Base-by-base conservation (phyloP, 2,888 invertebrate genomes). In the Caradrina clavipalpis region DNA sequence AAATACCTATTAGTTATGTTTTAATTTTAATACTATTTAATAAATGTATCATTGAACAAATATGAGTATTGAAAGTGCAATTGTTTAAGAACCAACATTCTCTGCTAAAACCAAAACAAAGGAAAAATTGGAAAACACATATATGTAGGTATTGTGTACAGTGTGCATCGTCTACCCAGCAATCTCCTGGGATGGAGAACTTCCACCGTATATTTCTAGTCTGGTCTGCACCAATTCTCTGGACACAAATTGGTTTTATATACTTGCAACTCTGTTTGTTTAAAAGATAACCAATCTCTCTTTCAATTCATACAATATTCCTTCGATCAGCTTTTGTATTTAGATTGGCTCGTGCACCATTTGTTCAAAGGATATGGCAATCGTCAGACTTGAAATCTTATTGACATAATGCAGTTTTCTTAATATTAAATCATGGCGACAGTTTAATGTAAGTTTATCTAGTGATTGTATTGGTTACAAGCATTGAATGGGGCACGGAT, bases 121-220 rank as follows among this genome's bases (percentile, higher is more conserved):
- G 21, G 59, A 80, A 78, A 80, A 82, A 73, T 75, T 35, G 50
- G 71, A 73, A 79, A 73, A 81, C 69, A 79, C 61, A 71, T 31
- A 70, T 75, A 35, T 60, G 56, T 59, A 61, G 69, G 45, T 74
- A 10, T 11, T 11, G 26, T 26, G 26, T 39, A 39, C 67, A 58
- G 56, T 53, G 53, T 64, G 71, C 73, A 75, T 74, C 71, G 63
- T 73, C 58, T 64, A 62, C 63, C 54, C 58, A 74, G 64, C 71
- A 64, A 49, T 84, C 87, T 72, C 83, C 10, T 45, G 84, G 74
- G 87, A 80, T 57, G 54, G 47, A 76, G 75, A 86, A 84, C 82
- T 83, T 82, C 63, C 69, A 77, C 79, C 78, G 80, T 79, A 81
- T 76, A 80, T 80, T 73, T 78, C 69, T 61, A 80, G 69, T 72